phyloP scores from a whole-genome alignment of 2,113 vertebrate genomes.

The Callospermophilus lateralis region DNA sequence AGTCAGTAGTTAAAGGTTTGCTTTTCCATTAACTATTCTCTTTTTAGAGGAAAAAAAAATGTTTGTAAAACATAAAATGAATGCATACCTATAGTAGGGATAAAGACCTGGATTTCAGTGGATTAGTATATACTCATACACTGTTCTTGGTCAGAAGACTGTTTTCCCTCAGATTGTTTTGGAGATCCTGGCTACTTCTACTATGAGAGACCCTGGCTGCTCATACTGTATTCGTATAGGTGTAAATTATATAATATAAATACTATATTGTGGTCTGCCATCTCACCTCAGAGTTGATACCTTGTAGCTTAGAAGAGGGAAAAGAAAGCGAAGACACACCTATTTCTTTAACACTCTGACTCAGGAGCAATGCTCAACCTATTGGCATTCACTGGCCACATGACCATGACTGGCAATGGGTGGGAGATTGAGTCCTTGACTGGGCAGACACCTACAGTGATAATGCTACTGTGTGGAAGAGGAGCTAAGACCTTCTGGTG shows the following conservation, averaged over 20 bases:
- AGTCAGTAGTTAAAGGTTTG: neutral
- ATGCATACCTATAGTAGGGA: neutral
- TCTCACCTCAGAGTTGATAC: neutral
- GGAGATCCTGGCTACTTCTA: neutral
- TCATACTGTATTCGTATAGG: no score
- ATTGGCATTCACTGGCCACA: neutral
- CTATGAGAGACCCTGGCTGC: no score
- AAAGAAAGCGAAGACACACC: neutral
- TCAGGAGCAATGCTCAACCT: neutral
- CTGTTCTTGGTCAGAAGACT: neutral
- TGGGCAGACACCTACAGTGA: neutral
- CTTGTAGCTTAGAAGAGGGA: neutral
- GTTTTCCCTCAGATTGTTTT: neutral
- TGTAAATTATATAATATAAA: no score
- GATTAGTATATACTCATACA: neutral
- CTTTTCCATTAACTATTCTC: neutral
- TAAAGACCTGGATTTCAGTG: neutral
- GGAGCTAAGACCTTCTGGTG: neutral
- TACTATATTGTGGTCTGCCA: neutral
- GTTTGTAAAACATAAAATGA: slow-evolving; percentile 16
- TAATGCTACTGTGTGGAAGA: neutral
- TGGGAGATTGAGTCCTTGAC: neutral
- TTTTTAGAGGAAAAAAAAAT: neutral
- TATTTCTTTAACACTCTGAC: neutral
- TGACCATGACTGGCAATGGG: neutral